Base-by-base conservation (phyloP, 2,888 invertebrate genomes). In the Leptopilina drosophilae region DNA sequence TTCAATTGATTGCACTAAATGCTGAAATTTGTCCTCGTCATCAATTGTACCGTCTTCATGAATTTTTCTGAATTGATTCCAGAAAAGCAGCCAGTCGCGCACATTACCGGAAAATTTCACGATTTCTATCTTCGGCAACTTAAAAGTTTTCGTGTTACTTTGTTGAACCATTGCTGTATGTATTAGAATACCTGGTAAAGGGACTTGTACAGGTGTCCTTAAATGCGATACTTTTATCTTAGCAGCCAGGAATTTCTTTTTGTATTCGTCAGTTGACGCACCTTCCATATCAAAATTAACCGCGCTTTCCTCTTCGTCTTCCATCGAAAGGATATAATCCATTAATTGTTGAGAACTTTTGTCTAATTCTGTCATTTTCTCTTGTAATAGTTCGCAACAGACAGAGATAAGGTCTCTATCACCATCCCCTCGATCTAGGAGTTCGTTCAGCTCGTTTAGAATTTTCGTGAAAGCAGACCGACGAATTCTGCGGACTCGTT, bases 21-120 rank as follows among this genome's bases (percentile, higher is more conserved):
- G 84, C 11, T 85, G 82, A 33, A 87, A 86, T 67, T 86, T 86
- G 49, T 84, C 83, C 15, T 83, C 82, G 0, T 76, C 20, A 59
- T 53, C 9, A 14, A 81, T 26, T 14, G 0, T 78, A 64, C 49
- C 46, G 64, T 85, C 84, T 12, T 84, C 84, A 64, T 87, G 78
- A 14, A 86, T 84, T 73, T 84, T 86, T 33, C 77, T 40, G 64
- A 86, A 87, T 14, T 85, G 85, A 0, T 80, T 78, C 85, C 86
- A 88, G 73, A 86, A 87, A 1, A 75, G 56, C 12, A 86, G 64
- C 85, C 86, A 87, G 3, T 85, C 81, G 33, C 77, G 66, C 8
- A 83, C 33, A 26, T 83, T 77, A 9, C 85, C 85, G 67, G 67
- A 78, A 79, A 84, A 87, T 78, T 84, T 84, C 9, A 15, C 53